These are phyloP conservation scores for Drosophila pandora DNA, from an alignment of 1,140 invertebrate genomes.

Conservation along the genomic window DNA sequence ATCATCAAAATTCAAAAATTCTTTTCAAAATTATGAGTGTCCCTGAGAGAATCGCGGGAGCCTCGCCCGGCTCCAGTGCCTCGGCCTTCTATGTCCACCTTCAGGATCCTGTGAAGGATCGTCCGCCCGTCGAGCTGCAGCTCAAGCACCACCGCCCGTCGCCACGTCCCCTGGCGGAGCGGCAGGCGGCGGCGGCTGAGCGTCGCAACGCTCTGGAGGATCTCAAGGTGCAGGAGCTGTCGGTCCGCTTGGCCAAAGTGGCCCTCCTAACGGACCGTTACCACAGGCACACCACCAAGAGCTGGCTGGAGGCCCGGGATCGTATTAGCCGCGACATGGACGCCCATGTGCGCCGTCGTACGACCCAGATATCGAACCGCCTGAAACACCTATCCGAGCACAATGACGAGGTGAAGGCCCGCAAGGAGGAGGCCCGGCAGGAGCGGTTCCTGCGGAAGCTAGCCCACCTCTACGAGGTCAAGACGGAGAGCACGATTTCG, in stretches of 20 bases:
- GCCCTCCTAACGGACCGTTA: background rate
- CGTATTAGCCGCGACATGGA: conserved; percentile 38
- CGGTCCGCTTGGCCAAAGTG: conserved; percentile 1
- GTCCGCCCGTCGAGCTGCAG: conserved; percentile 13
- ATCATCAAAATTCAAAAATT: conserved; percentile 6
- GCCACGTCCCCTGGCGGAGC: background rate
- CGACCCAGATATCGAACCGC: background rate
- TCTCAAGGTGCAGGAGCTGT: conserved; percentile 10
- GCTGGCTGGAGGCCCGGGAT: background rate
- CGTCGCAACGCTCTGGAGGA: conserved; percentile 1
- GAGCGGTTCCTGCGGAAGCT: conserved; percentile 34
- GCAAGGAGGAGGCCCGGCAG: conserved; percentile 23
- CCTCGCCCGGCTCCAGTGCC: background rate
- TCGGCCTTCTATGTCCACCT: conserved; percentile 34
- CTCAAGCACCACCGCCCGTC: background rate
- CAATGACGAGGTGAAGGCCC: conserved; percentile 20
- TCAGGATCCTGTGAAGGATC: conserved; percentile 11
- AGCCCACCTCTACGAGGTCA: conserved; percentile 20
- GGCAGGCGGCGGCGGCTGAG: conserved; percentile 17
- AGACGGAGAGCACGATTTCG: background rate
- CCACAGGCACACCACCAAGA: background rate
- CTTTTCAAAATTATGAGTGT: conserved; percentile 23
- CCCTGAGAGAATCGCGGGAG: too few species aligned
- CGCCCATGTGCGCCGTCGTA: conserved; percentile 24
- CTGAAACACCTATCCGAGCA: conserved; percentile 15